Base-by-base conservation (phyloP, 2,797 vertebrate species). In the Harpagifer antarcticus region DNA sequence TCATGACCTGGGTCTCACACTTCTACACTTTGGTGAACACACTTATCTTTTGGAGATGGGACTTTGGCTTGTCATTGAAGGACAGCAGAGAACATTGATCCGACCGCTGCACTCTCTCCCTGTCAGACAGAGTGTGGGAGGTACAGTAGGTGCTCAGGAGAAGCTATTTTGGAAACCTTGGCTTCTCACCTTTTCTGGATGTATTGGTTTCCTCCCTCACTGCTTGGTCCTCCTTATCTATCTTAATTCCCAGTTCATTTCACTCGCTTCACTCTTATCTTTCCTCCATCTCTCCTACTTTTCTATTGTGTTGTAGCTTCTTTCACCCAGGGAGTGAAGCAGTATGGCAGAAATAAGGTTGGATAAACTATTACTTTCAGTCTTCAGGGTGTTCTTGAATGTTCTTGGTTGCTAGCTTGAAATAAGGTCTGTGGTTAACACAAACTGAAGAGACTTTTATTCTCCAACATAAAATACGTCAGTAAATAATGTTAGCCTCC, bases 201-300 rank as follows among this genome's bases (percentile, higher is more conserved):
- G 33, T 33, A 3, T 67, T 61, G 19, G 9, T 47, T 62, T 50
- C 31, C 42, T 17, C 17, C 62, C 58, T 44, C 23, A 37, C 56
- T 20, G 17, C 54, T 66, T 65, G 70, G 27, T 77, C 45, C 59
- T 74, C 52, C 20, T 67, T 80, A 77, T 78, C 78, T 17, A 19
- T 74, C 48, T 74, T 42, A 68, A 71, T 70, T 73, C 61, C 54
- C 44, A 33, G 50, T 3, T 50, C 72, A 69, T 71, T 68, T 69
- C 72, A 17, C 58, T 68, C 8, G 27, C 42, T 53, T 54, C 61
- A n/a, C 54, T 58, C 44, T 74, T 63, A 59, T 55, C 33, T 63
- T 50, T 31, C 43, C 45, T 57, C 19, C 15, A 20, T 19, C 50
- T 42, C 42, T n/a, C 54, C 54, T 27, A 10, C 63, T 65, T 54